These are phyloP conservation scores for Stenotaenia linearis DNA, from an alignment of 2,888 invertebrate species.

Conservation along the genomic window DNA sequence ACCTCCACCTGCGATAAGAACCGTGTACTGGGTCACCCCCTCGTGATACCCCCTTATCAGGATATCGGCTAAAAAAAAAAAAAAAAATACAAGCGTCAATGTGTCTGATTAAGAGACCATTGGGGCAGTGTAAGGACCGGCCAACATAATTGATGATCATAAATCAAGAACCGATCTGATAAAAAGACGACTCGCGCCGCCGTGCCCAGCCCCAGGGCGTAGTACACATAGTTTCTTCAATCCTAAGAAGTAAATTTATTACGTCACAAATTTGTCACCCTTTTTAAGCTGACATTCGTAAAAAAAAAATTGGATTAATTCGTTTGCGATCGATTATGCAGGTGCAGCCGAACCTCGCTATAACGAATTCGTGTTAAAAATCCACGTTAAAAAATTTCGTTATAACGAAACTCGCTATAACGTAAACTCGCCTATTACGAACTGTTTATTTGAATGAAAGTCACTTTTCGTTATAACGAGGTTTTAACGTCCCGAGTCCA, in stretches of 20 bases:
- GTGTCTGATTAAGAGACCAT: slow-evolving; percentile 9
- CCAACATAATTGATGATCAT: slow-evolving; percentile 9
- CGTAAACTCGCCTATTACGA: too few relatives aligned
- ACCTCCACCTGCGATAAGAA: background rate
- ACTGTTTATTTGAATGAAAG: too few relatives aligned
- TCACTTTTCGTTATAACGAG: too few relatives aligned
- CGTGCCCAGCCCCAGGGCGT: background rate
- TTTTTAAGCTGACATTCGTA: background rate
- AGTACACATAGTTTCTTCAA: background rate
- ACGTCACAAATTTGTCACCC: slow-evolving; percentile 9
- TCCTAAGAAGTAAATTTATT: background rate
- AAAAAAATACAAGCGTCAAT: slow-evolving; percentile 3
- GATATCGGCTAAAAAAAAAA: too few relatives aligned
- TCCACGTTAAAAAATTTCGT: too few relatives aligned
- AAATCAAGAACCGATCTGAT: background rate
- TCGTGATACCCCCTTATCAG: background rate
- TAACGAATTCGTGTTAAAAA: too few relatives aligned
- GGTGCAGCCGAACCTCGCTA: too few relatives aligned
- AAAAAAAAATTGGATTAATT: background rate
- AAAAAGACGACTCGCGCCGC: background rate
- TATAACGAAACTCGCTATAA: too few relatives aligned
- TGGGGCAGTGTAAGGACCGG: background rate
- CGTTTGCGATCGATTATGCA: background rate
- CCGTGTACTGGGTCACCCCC: background rate
- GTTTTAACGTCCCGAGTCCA: too few relatives aligned